Evolutionary conservation across 2,888 invertebrate species (phyloP).

Genomic region (Acanthoscelides obtectus): DNA sequence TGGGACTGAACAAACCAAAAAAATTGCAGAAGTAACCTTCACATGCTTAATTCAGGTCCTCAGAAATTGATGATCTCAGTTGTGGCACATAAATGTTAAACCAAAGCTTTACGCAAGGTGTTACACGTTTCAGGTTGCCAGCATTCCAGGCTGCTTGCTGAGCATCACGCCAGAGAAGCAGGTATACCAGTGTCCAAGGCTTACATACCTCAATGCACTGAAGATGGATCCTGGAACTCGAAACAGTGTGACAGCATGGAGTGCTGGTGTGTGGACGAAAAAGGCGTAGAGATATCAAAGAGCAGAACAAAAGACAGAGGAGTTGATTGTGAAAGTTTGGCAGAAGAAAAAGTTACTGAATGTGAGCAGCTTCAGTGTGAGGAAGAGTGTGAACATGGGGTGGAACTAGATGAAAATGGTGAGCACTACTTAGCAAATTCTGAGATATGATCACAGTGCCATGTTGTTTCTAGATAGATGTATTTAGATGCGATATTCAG

Average conservation of each 20-base stretch:
- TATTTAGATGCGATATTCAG: too few relatives aligned
- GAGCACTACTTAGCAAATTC: not conserved
- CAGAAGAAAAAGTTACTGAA: conserved; percentile 40
- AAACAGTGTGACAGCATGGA: conserved; percentile 69
- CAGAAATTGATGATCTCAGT: too few relatives aligned
- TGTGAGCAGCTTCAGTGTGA: conserved; percentile 49
- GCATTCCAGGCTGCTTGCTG: conserved; percentile 52
- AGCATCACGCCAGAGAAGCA: conserved; percentile 64
- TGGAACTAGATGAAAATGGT: conserved; percentile 51
- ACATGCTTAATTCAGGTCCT: too few relatives aligned
- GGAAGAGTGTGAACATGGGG: conserved; percentile 59
- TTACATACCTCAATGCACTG: conserved; percentile 69
- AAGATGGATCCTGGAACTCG: conserved; percentile 63
- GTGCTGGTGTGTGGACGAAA: conserved; percentile 79
- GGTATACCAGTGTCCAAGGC: conserved; percentile 72
- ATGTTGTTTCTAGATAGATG: too few relatives aligned
- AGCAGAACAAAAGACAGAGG: conserved; percentile 51
- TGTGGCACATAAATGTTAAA: too few relatives aligned
- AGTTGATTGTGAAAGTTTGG: conserved; percentile 46
- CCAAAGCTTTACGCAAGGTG: too few relatives aligned
- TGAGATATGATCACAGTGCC: too few relatives aligned
- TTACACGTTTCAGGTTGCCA: conserved; percentile 55
- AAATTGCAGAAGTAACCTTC: too few relatives aligned
- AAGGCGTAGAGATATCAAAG: conserved; percentile 70
- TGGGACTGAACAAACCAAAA: too few relatives aligned